A percentile compares a stretch with the other conserved stretches of the same genome.
These are phyloP conservation scores for Apamea monoglypha DNA, from an alignment of 2,888 invertebrate species.

Conservation along the genomic window DNA sequence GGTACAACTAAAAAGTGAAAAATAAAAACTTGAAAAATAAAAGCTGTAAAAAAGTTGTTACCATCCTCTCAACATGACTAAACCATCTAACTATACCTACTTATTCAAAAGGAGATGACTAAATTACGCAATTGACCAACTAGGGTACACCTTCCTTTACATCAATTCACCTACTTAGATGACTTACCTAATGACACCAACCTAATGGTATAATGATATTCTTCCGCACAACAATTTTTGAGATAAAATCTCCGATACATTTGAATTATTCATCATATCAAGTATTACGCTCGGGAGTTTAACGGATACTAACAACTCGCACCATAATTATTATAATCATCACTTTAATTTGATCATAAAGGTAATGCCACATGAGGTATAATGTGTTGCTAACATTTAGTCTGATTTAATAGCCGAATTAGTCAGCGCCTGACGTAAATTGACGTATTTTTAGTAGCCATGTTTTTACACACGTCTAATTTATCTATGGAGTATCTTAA, in stretches of 20 bases:
- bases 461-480: too few species aligned
- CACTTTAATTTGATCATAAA: conserved; percentile 37
- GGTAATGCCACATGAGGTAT: conserved; percentile 29
- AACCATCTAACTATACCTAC: neutral
- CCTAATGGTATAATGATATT: conserved; percentile 41
- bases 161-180: neutral
- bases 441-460: too few species aligned
- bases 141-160: conserved; percentile 3
- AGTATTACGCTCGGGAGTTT: conserved; percentile 23
- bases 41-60: too few species aligned
- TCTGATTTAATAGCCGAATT: neutral
- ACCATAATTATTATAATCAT: conserved; percentile 55
- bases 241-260: conserved; percentile 51
- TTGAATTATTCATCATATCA: conserved; percentile 61
- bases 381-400: neutral
- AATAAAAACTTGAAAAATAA: too few species aligned
- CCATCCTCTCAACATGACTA: neutral
- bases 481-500: too few species aligned
- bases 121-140: conserved; percentile 8
- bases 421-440: too few species aligned
- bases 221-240: conserved; percentile 39
- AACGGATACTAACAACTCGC: conserved; percentile 46
- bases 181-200: conserved; percentile 29
- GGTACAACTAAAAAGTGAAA: too few species aligned
- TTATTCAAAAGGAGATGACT: neutral